A percentile compares a stretch with the other conserved stretches of the same genome.
These are phyloP conservation scores for Epiblema foenella DNA, from an alignment of 2,888 invertebrate genomes.

Conservation along the genomic window DNA sequence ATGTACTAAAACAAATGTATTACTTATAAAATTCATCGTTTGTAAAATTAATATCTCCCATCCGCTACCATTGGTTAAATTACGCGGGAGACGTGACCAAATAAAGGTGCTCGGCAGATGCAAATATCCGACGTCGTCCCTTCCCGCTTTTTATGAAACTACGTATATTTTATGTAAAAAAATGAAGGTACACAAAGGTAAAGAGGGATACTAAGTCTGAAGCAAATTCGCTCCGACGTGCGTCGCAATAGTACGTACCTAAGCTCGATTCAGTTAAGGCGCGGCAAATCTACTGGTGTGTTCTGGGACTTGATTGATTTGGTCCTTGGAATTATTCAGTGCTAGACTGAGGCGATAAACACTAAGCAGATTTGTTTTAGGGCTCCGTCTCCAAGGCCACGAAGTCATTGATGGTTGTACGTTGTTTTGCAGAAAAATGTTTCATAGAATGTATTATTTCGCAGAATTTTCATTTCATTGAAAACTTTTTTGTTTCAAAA, in stretches of 20 bases:
- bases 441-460: too few relatives aligned
- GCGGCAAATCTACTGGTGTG: slow-evolving; percentile 11
- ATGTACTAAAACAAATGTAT: too few relatives aligned
- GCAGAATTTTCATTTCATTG: too few relatives aligned
- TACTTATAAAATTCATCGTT: slow-evolving; percentile 41
- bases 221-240: slow-evolving; percentile 44
- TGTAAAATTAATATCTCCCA: slow-evolving; percentile 41
- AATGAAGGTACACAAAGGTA: slow-evolving; percentile 43
- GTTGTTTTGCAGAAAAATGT: too few relatives aligned
- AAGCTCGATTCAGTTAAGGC: slow-evolving; percentile 42
- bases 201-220: slow-evolving; percentile 42
- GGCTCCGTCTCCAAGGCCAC: too few relatives aligned
- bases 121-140: slow-evolving; percentile 38
- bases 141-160: slow-evolving; percentile 46
- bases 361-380: too few relatives aligned
- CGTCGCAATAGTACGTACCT: too few relatives aligned
- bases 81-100: slow-evolving; percentile 44
- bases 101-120: slow-evolving; percentile 39
- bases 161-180: slow-evolving; percentile 43
- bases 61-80: slow-evolving; percentile 26
- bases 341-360: too few relatives aligned
- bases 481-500: too few relatives aligned
- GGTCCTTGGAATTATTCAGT: too few relatives aligned
- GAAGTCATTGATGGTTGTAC: too few relatives aligned
- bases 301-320: not conserved